Percentiles rank a stretch among this genome's conserved stretches.
phyloP scores from a whole-genome alignment of 2,888 invertebrate species.

The Pilophorus perplexus region DNA sequence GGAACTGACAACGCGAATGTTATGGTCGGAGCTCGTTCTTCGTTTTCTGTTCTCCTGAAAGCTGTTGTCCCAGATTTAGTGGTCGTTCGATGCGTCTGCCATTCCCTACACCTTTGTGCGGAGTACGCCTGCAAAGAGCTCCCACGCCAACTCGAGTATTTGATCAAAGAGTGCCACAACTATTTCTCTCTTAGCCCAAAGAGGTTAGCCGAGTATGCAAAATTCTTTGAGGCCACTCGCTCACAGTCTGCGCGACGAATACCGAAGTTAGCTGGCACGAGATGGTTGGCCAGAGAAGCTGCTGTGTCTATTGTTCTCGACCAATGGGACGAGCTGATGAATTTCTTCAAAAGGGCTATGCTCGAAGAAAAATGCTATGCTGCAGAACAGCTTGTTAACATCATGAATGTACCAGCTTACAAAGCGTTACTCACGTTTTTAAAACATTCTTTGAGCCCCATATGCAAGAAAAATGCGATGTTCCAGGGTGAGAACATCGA shows the following conservation, averaged over 20 bases:
- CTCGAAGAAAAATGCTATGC: slow-evolving; percentile 9
- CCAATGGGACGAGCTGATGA: slow-evolving; percentile 4
- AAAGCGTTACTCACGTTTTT: slow-evolving; percentile 4
- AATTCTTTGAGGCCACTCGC: slow-evolving; percentile 2
- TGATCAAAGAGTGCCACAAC: slow-evolving; percentile 27
- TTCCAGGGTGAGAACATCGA: slow-evolving; percentile 1
- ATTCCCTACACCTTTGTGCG: slow-evolving; percentile 39
- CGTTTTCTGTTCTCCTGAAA: slow-evolving; percentile 29
- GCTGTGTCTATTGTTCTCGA: slow-evolving; percentile 1
- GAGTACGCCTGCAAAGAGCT: slow-evolving; percentile 30
- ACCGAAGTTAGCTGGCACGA: slow-evolving; percentile 3
- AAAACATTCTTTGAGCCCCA: neutral
- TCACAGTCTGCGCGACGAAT: neutral
- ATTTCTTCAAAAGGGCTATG: neutral
- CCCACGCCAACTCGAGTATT: slow-evolving; percentile 37
- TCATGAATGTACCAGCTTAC: neutral
- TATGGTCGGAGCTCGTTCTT: slow-evolving; percentile 20
- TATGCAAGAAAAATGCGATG: neutral
- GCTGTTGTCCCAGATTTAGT: slow-evolving; percentile 30
- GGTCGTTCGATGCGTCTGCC: slow-evolving; percentile 40
- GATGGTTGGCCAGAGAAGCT: slow-evolving; percentile 3
- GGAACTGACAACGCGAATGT: slow-evolving; percentile 22
- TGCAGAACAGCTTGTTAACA: neutral
- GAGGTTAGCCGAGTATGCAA: slow-evolving; percentile 29
- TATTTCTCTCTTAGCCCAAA: slow-evolving; percentile 39